Conservation (phyloP, 2,113 vertebrate species). For the Phylloscopus trochilus region DNA sequence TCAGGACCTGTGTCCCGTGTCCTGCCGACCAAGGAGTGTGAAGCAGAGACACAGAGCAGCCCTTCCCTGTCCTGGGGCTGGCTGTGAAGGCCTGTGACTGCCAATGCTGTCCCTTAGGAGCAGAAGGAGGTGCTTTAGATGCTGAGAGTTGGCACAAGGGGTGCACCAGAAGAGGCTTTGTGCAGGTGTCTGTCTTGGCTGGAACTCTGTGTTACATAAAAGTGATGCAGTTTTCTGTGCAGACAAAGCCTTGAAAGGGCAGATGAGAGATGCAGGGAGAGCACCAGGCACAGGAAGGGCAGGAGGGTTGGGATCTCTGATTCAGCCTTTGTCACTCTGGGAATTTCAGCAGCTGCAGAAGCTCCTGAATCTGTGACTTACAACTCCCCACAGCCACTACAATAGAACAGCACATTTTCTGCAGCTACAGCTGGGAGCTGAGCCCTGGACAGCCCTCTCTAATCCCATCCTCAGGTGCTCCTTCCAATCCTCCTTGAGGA, state of each 20-base stretch:
- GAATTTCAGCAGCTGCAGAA: background rate
- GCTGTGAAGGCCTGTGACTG: background rate
- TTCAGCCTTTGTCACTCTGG: background rate
- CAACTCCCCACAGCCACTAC: background rate
- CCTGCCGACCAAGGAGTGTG: background rate
- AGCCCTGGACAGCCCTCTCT: background rate
- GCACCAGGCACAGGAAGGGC: background rate
- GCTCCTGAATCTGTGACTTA: background rate
- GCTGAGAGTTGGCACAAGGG: background rate
- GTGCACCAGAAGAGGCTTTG: background rate
- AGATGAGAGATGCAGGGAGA: background rate
- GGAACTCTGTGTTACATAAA: background rate
- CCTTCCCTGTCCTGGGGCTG: background rate
- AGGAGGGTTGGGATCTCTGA: background rate
- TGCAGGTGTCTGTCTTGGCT: constrained; percentile 27
- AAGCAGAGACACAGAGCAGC: background rate
- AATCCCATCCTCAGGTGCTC: background rate
- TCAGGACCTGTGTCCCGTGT: background rate
- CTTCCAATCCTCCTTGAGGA: background rate
- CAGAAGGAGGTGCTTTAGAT: background rate
- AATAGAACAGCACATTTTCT: background rate
- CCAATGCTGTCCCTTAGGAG: background rate
- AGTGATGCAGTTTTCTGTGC: background rate
- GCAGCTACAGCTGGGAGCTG: background rate
- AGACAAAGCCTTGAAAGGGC: background rate